Evolutionary conservation across 2,888 invertebrate species (phyloP), one percentile per base, ranked within the genome.

Genomic region (Taphrorychus bicolor): DNA sequence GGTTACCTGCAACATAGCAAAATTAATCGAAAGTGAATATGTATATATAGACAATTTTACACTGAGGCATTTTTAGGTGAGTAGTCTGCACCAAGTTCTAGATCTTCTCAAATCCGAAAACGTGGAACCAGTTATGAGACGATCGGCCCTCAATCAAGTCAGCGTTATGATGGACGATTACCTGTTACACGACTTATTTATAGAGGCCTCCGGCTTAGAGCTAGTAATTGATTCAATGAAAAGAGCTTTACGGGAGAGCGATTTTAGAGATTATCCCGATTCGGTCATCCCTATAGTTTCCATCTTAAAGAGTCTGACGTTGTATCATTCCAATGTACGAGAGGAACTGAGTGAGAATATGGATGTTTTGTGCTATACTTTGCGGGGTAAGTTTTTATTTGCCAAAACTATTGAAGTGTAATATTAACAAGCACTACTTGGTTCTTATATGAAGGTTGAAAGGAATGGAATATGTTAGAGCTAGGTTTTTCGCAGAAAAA

Each of bases 91-190:
- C 32, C 81, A 83, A 77, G 82, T 84, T 2, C 42, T 84, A 23
- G 83, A 84, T 51, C 71, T 84, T 1, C 73, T 84, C 23, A 76
- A 75, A 49, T 76, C 81, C 0, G 58, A 71, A 18, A 76, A 77
- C 59, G 73, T 89, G 11, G 90, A 91, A 73, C 88, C 90, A 0
- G 87, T 87, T n/a, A 82, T 91, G 59, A 84, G 88, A 4, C 85
- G 89, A 73, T 89, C 89, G 53, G 89, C 89, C 24, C 80, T 91
- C 62, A 87, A 89, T 66, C 91, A 91, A 80, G 80, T 90, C 17
- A 86, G 88, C 19, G 88, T 89, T 0, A 86, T 91, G 85, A 78
- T 89, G 77, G 85, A 89, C 9, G 89, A 90, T 74, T 83, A 82
- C 42, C 84, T 87, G 17, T 75, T 88, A 32, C 91, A 90, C 72